Evolutionary conservation across 2,888 invertebrate species (phyloP), one percentile per base, ranked within the genome.

Genomic region (Acanthococcus lagerstroemiae): DNA sequence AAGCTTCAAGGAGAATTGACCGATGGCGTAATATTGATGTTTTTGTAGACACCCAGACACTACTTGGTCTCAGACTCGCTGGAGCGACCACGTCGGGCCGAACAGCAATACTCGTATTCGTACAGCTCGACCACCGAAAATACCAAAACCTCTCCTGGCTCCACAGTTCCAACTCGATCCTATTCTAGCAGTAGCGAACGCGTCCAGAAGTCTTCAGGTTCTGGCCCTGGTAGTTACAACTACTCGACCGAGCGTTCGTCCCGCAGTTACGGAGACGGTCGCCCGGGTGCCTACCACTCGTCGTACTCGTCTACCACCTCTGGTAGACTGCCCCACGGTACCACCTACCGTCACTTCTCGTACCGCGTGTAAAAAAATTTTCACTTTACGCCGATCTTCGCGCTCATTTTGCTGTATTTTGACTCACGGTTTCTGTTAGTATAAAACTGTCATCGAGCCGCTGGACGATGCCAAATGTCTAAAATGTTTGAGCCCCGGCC

Each of bases 61-160:
- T 89, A 89, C 82, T 85, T 88, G 80, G 87, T 88, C 77, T 84
- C 85, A 78, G 88, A 89, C 76, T 83, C 85, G 73, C 84, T 84
- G 69, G 81, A 84, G 74, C 78, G 81, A 74, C 81, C 82, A 73
- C 81, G 83, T 67, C 82, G 83, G 76, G 85, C 86, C 72, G 87
- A 89, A 77, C 83, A 88, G 80, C 87, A 88, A 80, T 90, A 90
- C 82, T 88, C 88, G 73, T 90, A 89, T 81, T 84, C 88, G 71
- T 89, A 89, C 81, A 79, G 82, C 77, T 84, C 85, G 77, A 76
- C 76, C 72, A 80, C 81, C 72, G 80, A 82, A 75, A 77, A 80
- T 76, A 78, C 79, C 72, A 76, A 80, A 73, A 72, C 76, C 68
- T 77, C 75, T 72, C 79, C 80, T 69, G 67, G 70, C 55, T 78